phyloP scores from a whole-genome alignment of 2,113 vertebrate genomes.

The Gasterosteus nipponicus region DNA sequence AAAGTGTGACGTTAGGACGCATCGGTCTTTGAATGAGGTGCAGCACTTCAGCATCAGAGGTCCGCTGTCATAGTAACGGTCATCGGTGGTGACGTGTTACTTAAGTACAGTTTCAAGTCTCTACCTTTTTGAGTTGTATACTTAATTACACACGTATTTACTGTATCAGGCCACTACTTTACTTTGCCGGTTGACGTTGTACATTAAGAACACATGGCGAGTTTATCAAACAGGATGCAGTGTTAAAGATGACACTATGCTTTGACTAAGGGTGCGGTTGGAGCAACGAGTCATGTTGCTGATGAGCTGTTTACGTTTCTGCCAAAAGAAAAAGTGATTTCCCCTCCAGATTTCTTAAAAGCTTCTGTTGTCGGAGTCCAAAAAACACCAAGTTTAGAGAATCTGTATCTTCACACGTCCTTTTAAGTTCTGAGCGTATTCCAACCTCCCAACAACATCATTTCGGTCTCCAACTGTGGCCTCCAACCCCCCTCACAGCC shows the following conservation, averaged over 20 bases:
- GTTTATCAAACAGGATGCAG: neutral
- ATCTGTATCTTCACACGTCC: neutral
- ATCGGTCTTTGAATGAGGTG: neutral
- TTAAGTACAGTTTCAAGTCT: too few species aligned
- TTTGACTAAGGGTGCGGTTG: neutral
- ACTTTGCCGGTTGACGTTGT: neutral
- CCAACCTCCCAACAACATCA: too few species aligned
- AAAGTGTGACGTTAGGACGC: neutral
- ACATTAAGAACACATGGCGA: neutral
- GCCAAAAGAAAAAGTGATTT: neutral
- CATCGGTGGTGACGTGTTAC: neutral
- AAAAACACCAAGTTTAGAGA: neutral
- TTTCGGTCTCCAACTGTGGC: too few species aligned
- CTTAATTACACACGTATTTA: too few species aligned
- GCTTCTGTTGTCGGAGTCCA: neutral
- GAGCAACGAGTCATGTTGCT: neutral
- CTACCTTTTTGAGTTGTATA: too few species aligned
- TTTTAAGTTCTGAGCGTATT: too few species aligned
- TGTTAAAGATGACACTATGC: neutral
- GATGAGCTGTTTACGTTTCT: neutral
- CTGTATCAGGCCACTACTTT: neutral
- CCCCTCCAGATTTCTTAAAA: neutral
- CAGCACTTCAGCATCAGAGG: too few species aligned
- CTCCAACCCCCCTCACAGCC: too few species aligned
- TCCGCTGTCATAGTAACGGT: neutral